These are phyloP conservation scores for Coremacera marginata DNA, from an alignment of 2,888 invertebrate genomes.

Conservation along the genomic window DNA sequence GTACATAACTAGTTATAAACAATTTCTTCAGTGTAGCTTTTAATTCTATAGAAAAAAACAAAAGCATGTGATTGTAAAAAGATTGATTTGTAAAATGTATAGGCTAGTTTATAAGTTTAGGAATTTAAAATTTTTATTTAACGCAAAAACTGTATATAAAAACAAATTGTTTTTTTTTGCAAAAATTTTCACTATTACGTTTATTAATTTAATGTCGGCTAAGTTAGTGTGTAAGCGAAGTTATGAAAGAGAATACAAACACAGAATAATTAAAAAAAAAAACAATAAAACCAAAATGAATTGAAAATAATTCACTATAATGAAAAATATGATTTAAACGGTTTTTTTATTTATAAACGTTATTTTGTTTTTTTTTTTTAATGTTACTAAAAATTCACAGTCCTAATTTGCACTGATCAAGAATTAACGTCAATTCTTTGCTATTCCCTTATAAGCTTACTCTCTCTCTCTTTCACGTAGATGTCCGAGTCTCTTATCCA, in stretches of 20 bases:
- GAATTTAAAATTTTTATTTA: not conserved
- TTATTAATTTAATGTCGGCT: conserved; percentile 1
- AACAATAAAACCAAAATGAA: conserved; percentile 17
- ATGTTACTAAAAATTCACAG: too few species aligned
- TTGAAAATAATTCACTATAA: not conserved
- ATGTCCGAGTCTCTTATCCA: too few species aligned
- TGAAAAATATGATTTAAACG: not conserved
- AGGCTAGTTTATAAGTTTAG: not conserved
- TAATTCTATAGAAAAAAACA: conserved; percentile 6
- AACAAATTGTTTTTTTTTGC: not conserved
- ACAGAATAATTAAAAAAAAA: conserved; percentile 6
- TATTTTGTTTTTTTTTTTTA: too few species aligned
- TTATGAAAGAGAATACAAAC: not conserved
- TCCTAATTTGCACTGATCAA: too few species aligned
- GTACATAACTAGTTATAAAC: not conserved
- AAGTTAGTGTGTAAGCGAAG: conserved; percentile 1
- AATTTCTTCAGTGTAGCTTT: not conserved
- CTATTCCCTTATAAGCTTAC: too few species aligned
- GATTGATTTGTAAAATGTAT: conserved; percentile 12
- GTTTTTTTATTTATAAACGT: not conserved
- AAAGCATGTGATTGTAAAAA: conserved; percentile 33
- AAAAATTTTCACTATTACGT: not conserved
- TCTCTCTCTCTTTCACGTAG: too few species aligned
- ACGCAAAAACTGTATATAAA: too few species aligned
- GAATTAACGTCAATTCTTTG: too few species aligned